Evolutionary conservation across 1,140 invertebrate genomes (phyloP).

Genomic region (Eriocheir sinensis): DNA sequence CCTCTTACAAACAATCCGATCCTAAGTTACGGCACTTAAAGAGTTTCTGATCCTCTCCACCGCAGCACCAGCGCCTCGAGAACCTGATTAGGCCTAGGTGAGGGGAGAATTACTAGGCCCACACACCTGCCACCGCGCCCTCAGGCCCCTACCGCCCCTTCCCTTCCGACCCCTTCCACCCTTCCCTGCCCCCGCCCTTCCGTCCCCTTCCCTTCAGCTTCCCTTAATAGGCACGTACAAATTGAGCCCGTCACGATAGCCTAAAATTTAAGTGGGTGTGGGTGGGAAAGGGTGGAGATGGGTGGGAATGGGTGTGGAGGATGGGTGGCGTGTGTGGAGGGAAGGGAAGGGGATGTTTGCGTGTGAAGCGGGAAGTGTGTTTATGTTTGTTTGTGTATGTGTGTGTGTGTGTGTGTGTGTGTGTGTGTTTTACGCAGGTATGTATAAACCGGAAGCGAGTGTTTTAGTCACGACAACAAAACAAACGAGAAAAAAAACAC

Average conservation of each 20-base stretch:
- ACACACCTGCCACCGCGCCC: too few species aligned
- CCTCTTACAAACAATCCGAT: too few species aligned
- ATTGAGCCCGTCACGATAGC: background rate
- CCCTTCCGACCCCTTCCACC: too few species aligned
- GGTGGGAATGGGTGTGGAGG: background rate
- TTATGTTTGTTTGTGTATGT: too few species aligned
- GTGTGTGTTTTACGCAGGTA: background rate
- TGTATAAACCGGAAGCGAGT: too few species aligned
- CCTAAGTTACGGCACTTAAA: too few species aligned
- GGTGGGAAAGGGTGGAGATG: background rate
- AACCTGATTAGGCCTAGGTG: background rate
- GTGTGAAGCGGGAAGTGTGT: background rate
- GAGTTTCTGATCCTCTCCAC: too few species aligned
- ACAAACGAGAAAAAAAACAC: background rate
- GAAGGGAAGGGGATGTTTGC: background rate
- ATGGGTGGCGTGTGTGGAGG: background rate
- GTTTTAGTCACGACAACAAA: background rate
- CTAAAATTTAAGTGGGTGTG: background rate
- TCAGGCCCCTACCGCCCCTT: too few species aligned
- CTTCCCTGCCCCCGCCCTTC: too few species aligned
- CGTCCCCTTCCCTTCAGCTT: background rate
- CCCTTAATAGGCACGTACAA: background rate
- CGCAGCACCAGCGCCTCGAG: too few species aligned
- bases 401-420: too few species aligned
- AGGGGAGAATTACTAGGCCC: background rate